These are phyloP conservation scores for Osmerus mordax DNA, from an alignment of 2,113 vertebrate genomes.

Conservation along the genomic window DNA sequence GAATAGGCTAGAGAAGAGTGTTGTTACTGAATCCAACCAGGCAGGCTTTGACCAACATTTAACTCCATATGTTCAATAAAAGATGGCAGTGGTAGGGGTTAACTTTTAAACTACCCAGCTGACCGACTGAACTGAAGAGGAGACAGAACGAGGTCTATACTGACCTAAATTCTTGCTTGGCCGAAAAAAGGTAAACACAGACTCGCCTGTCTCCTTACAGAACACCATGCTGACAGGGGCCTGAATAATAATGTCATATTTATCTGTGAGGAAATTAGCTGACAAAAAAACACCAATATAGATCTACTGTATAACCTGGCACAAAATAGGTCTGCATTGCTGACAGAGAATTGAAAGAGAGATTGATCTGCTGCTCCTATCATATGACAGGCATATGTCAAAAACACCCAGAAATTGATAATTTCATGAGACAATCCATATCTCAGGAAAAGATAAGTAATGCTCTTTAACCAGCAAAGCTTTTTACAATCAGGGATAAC, in stretches of 20 bases:
- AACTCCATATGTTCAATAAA: neutral
- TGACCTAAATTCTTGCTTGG: neutral
- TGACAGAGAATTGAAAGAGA: neutral
- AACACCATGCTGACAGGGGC: neutral
- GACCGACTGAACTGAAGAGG: neutral
- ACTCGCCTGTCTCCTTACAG: neutral
- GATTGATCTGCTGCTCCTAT: neutral
- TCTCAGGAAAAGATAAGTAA: conserved; percentile 6
- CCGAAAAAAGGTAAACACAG: no score
- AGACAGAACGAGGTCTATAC: neutral
- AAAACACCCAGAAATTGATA: neutral
- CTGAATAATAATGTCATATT: neutral
- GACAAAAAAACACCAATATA: neutral
- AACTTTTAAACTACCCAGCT: neutral
- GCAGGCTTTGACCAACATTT: neutral
- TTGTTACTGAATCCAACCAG: neutral
- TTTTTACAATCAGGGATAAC: conserved; percentile 17
- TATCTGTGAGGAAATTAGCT: neutral
- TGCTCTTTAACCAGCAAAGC: conserved; percentile 43
- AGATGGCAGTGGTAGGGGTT: neutral
- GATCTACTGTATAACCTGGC: neutral
- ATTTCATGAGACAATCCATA: conserved; percentile 15
- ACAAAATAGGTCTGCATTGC: neutral
- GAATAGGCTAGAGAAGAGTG: neutral
- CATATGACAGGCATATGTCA: conserved; percentile 46